Evolutionary conservation across 1,140 invertebrate species (phyloP).

Genomic region (Lepidotrigona ventralis): DNA sequence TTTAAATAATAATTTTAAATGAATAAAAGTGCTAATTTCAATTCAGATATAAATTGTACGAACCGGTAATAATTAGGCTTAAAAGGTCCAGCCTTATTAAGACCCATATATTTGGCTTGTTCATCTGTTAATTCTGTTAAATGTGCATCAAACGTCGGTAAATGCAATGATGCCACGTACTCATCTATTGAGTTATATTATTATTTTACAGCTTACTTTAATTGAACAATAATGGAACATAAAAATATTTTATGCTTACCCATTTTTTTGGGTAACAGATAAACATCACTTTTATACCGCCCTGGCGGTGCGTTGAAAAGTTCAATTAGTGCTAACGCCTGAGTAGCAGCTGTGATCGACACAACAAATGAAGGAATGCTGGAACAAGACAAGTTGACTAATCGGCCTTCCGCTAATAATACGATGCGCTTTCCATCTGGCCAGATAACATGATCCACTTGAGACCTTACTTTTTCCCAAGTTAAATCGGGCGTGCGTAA

Average conservation of each 20-base stretch:
- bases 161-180: constrained; percentile 96
- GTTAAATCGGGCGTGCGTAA: constrained; percentile 95
- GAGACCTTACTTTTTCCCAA: constrained; percentile 98
- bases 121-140: constrained; percentile 97
- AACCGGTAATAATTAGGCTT: constrained; percentile 99
- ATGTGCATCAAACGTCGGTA: constrained; percentile 98
- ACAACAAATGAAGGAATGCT: constrained; percentile 98
- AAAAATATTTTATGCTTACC: constrained; percentile 80
- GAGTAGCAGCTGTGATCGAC: constrained; percentile 96
- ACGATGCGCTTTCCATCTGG: constrained; percentile 95
- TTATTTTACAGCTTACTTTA: background rate
- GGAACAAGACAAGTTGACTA: constrained; percentile 98
- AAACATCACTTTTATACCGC: constrained; percentile 96
- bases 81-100: constrained; percentile 98
- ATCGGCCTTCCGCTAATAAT: constrained; percentile 94
- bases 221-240: constrained; percentile 4
- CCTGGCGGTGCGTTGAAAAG: constrained; percentile 96
- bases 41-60: constrained; percentile 48
- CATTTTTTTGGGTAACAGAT: constrained; percentile 99
- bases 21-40: background rate
- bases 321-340: constrained; percentile 97
- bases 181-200: constrained; percentile 86
- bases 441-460: constrained; percentile 99
- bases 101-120: constrained; percentile 98
- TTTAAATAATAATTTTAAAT: constrained; percentile 14